Conservation (phyloP, 2,113 vertebrate genomes). For the Benitochromis conjunctus region DNA sequence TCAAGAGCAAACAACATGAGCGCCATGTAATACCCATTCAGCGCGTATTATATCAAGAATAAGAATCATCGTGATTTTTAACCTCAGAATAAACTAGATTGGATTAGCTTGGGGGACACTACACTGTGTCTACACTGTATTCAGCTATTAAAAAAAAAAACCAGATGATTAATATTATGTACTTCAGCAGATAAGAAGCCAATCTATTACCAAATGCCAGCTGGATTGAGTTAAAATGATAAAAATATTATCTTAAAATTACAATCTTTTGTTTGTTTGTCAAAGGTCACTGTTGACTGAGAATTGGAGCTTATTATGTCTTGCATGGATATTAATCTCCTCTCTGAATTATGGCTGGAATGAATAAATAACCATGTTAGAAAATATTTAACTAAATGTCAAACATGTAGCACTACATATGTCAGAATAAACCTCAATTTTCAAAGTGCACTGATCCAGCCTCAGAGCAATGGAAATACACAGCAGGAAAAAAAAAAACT, state of each 20-base stretch:
- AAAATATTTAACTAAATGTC: not conserved
- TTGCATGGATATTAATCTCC: not conserved
- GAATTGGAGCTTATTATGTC: not conserved
- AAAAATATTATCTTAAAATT: not conserved
- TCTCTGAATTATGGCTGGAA: not conserved
- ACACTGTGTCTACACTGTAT: not conserved
- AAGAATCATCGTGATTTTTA: not conserved
- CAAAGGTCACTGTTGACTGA: not conserved
- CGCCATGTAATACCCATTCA: not conserved
- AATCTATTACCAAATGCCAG: not conserved
- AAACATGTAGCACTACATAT: not conserved
- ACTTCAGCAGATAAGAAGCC: not conserved
- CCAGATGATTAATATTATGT: not conserved
- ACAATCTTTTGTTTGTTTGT: not conserved
- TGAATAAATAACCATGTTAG: not conserved
- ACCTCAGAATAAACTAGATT: not conserved
- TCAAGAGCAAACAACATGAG: not conserved
- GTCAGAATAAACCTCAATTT: not conserved
- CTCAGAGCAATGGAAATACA: not conserved
- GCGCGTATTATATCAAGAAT: not conserved
- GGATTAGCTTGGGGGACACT: not conserved
- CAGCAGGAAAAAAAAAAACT: not conserved
- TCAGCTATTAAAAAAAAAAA: not conserved
- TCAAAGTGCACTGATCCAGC: not conserved
- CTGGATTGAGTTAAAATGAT: not conserved